These are phyloP conservation scores for Aelia acuminata DNA, from an alignment of 2,888 invertebrate genomes.

Conservation along the genomic window DNA sequence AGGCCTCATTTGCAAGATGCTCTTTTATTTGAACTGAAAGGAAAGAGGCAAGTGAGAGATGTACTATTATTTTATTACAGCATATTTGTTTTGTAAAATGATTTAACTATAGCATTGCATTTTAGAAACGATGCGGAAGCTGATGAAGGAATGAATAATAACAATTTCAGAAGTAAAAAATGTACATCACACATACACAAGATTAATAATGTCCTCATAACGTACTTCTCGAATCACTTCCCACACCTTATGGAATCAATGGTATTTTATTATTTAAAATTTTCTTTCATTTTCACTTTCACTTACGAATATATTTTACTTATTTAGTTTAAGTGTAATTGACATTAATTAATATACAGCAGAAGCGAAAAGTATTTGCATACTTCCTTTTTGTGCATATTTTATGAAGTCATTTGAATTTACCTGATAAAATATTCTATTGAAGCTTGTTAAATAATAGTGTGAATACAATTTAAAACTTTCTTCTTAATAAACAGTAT, in stretches of 20 bases:
- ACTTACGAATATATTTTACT: too few relatives aligned
- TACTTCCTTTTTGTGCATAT: too few relatives aligned
- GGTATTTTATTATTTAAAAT: constrained; percentile 69
- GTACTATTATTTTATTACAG: neutral
- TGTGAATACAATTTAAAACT: too few relatives aligned
- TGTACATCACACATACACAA: constrained; percentile 73
- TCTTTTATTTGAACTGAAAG: constrained; percentile 75
- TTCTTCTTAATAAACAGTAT: too few relatives aligned
- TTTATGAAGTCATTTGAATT: too few relatives aligned
- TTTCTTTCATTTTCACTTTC: neutral
- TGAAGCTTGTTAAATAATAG: too few relatives aligned
- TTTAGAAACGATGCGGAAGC: constrained; percentile 57
- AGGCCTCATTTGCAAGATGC: constrained; percentile 77
- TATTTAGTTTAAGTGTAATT: too few relatives aligned
- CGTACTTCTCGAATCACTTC: constrained; percentile 74
- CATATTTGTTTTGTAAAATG: neutral
- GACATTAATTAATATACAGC: too few relatives aligned
- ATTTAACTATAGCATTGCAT: neutral
- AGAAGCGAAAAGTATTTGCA: too few relatives aligned
- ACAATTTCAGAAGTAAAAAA: constrained; percentile 65
- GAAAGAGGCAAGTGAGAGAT: constrained; percentile 72
- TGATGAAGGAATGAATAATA: constrained; percentile 67
- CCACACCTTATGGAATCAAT: constrained; percentile 77
- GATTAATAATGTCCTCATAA: constrained; percentile 79
- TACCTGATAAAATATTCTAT: too few relatives aligned